These are phyloP conservation scores for Microcebus jonahi DNA, from an alignment of 2,113 vertebrate species.

Conservation along the genomic window DNA sequence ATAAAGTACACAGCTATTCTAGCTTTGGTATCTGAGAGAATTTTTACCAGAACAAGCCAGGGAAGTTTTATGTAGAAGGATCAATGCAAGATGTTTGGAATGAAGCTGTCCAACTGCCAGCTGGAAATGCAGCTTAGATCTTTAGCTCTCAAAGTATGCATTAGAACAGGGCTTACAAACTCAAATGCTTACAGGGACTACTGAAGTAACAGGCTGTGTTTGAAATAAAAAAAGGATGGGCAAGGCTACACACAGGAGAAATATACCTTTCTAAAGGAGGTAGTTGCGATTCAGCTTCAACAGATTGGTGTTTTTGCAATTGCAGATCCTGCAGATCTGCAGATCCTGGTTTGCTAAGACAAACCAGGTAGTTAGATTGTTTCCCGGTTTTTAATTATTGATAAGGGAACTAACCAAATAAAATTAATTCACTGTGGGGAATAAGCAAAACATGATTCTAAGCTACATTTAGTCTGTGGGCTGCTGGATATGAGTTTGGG, in stretches of 20 bases:
- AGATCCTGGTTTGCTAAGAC: not conserved
- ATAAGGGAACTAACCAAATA: not conserved
- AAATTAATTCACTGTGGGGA: not conserved
- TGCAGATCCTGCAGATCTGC: not conserved
- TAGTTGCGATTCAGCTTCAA: not conserved
- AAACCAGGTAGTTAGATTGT: not conserved
- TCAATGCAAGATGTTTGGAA: not conserved
- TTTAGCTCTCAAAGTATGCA: not conserved
- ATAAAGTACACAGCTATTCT: not conserved
- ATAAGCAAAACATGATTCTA: not conserved
- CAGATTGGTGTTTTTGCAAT: not conserved
- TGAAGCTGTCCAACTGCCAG: not conserved
- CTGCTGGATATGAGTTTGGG: not conserved
- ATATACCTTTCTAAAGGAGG: not conserved
- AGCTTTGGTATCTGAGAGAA: not conserved
- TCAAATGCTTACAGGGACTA: not conserved
- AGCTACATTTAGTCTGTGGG: not conserved
- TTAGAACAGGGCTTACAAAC: not conserved
- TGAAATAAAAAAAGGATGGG: not conserved
- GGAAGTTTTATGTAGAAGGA: constrained; percentile 10
- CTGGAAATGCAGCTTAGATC: not conserved
- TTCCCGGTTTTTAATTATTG: not conserved
- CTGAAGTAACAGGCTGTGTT: not conserved
- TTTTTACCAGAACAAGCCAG: not conserved
- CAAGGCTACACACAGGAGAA: not conserved